These are phyloP conservation scores for Mallotus villosus DNA, from an alignment of 2,797 vertebrate genomes.

Conservation along the genomic window DNA sequence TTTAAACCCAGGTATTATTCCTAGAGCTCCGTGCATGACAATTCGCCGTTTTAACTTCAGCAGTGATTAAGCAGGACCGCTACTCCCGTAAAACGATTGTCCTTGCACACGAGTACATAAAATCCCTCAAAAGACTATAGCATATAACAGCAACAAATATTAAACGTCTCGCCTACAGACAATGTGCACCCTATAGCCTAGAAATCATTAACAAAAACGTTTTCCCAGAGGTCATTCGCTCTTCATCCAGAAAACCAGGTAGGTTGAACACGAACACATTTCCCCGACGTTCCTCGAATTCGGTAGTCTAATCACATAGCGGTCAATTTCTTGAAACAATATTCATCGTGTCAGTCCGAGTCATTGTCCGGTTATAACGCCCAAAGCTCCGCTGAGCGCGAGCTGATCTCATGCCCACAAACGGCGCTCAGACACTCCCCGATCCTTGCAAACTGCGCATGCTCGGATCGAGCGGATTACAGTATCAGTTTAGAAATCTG, in stretches of 20 bases:
- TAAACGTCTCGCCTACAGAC: background rate
- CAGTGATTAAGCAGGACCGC: no score
- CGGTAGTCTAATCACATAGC: conserved; percentile 21
- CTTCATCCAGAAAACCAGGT: conserved; percentile 40
- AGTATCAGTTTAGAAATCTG: conserved; percentile 17
- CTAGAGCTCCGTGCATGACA: no score
- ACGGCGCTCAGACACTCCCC: conserved; percentile 74
- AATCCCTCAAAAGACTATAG: background rate
- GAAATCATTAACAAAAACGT: conserved; percentile 52
- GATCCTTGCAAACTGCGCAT: conserved; percentile 60
- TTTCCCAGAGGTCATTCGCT: conserved; percentile 64
- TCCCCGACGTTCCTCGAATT: conserved; percentile 6
- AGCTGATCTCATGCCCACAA: conserved; percentile 45
- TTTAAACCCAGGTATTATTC: no score
- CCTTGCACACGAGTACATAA: background rate
- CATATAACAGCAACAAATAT: background rate
- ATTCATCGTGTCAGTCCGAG: conserved; percentile 24
- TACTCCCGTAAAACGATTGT: no score
- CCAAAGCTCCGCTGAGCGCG: conserved; percentile 49
- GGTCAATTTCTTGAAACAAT: conserved; percentile 26
- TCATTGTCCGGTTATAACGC: conserved; percentile 63
- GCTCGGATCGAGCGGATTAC: conserved; percentile 40
- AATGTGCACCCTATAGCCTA: conserved; percentile 28
- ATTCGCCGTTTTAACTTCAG: no score
- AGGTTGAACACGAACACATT: conserved; percentile 19